Percentiles rank a stretch among this genome's conserved stretches.
These are phyloP conservation scores for Zaprionus tsacasi DNA, from an alignment of 1,140 invertebrate species.

Conservation along the genomic window DNA sequence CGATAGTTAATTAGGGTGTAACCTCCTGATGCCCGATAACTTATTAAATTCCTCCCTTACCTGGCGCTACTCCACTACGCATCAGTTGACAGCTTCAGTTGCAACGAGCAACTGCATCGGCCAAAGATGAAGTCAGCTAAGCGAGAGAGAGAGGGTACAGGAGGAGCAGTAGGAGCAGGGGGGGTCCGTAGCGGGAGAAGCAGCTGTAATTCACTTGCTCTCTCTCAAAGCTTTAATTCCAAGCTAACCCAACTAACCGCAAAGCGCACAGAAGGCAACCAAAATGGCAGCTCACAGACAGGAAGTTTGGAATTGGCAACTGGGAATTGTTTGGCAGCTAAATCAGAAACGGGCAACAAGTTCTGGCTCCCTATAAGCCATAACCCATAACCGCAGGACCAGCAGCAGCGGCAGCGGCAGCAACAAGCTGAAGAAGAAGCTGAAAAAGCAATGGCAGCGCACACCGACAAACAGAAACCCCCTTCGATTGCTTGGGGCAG, in stretches of 20 bases:
- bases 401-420: conserved; percentile 38
- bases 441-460: conserved; percentile 2
- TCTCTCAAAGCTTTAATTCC: conserved; percentile 51
- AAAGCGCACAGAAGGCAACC: conserved; percentile 36
- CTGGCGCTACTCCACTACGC: neutral
- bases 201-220: conserved; percentile 4
- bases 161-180: no score
- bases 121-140: neutral
- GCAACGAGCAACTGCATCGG: neutral
- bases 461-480: conserved; percentile 30
- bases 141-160: neutral
- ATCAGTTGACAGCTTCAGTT: neutral
- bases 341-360: conserved; percentile 47
- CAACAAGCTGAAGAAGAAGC: conserved; percentile 24
- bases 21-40: no score
- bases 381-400: conserved; percentile 73
- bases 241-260: conserved; percentile 55
- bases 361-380: conserved; percentile 33
- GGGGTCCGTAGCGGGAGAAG: no score
- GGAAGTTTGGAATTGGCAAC: conserved; percentile 28
- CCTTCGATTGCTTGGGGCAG: conserved; percentile 60
- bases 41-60: neutral
- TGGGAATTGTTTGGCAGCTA: conserved; percentile 16
- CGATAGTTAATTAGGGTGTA: conserved; percentile 66
- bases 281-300: conserved; percentile 43